Evolutionary conservation across 2,888 invertebrate genomes (phyloP), one percentile per base, ranked within the genome.

Genomic region (Parapristionchus giblindavisi): DNA sequence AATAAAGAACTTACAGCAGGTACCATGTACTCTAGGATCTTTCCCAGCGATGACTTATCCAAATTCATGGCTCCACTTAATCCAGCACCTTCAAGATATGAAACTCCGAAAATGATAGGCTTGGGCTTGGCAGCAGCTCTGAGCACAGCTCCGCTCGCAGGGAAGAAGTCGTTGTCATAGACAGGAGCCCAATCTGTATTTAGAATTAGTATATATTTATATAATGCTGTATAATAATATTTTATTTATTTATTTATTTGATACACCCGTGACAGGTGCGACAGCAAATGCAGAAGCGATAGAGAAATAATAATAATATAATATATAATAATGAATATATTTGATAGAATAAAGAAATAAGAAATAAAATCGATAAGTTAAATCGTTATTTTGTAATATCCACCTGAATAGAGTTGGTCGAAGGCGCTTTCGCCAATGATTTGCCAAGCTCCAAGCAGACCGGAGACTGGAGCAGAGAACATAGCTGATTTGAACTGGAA

Each of bases 171-270:
- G 5, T 32, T 32, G 21, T 61, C 61, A 27, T 21, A 21, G 2
- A 38, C 38, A 5, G 61, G 61, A 61, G 61, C 38, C 61, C 61
- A 61, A 24, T 61, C 61, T 61, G 61, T 24, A 54, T 1, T n/a
- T n/a, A n/a, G n/a, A n/a, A n/a, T n/a, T n/a, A n/a, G n/a, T n/a
- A n/a, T n/a, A n/a, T n/a, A n/a, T n/a, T n/a, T n/a, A n/a, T n/a
- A n/a, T n/a, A n/a, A n/a, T n/a, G n/a, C n/a, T n/a, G n/a, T n/a
- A n/a, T n/a, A n/a, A n/a, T n/a, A n/a, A n/a, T n/a, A n/a, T n/a
- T n/a, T n/a, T n/a, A n/a, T n/a, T n/a, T n/a, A n/a, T n/a, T n/a
- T n/a, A n/a, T n/a, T n/a, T n/a, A n/a, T n/a, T n/a, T n/a, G n/a
- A n/a, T n/a, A n/a, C n/a, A n/a, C n/a, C n/a, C n/a, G n/a, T n/a